These are phyloP conservation scores for Chelonoidis abingdonii DNA, from an alignment of 2,113 vertebrate species.

Conservation along the genomic window DNA sequence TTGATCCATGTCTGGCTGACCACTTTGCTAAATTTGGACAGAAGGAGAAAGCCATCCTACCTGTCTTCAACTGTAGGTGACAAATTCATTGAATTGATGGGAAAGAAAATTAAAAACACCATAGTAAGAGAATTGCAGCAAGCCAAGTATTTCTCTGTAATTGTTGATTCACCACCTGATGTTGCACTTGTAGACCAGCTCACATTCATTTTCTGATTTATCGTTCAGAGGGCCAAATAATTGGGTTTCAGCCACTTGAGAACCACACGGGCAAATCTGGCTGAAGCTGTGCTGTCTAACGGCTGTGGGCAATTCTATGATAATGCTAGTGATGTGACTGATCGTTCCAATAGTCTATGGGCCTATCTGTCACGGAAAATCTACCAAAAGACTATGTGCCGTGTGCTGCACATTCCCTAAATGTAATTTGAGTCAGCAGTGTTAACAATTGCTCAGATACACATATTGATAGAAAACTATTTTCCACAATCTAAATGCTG, in stretches of 20 bases:
- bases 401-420: not conserved
- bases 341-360: not conserved
- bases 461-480: not conserved
- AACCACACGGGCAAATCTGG: not conserved
- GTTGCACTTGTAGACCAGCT: not conserved
- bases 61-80: not conserved
- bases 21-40: not conserved
- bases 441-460: not conserved
- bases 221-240: not conserved
- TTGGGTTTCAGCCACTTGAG: not conserved
- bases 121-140: not conserved
- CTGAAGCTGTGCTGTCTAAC: not conserved
- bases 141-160: not conserved
- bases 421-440: not conserved
- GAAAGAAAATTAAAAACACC: not conserved
- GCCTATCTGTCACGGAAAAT: not conserved
- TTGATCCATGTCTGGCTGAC: not conserved
- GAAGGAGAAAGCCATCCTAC: not conserved
- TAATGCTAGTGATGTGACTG: not conserved
- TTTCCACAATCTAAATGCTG: not conserved
- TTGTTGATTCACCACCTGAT: not conserved
- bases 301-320: not conserved
- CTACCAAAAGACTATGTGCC: not conserved
- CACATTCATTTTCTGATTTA: not conserved
- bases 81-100: not conserved